These are phyloP conservation scores for Sebastes miniatus DNA, from an alignment of 2,797 vertebrate species.

Conservation along the genomic window DNA sequence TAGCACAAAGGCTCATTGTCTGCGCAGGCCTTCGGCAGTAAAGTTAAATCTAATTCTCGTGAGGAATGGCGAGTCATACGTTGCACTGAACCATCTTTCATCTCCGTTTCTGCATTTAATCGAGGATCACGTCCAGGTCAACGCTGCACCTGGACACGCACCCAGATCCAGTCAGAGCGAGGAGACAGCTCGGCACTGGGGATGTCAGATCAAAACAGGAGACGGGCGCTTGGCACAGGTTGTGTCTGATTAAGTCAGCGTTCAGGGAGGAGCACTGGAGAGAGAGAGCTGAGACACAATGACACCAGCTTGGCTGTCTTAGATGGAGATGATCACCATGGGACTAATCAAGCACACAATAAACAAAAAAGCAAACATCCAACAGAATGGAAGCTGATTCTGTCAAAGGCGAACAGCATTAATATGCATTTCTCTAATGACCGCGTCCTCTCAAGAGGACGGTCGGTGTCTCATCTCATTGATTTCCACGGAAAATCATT, in stretches of 20 bases:
- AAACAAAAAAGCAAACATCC: constrained; percentile 51
- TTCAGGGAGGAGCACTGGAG: constrained; percentile 9
- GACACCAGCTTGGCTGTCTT: constrained; percentile 45
- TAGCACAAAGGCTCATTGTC: constrained; percentile 31
- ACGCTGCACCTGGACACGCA: constrained; percentile 37
- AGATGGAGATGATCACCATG: constrained; percentile 40
- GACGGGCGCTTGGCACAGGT: constrained; percentile 36
- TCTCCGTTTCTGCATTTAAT: constrained; percentile 29
- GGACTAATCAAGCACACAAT: constrained; percentile 59
- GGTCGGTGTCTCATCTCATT: constrained; percentile 47
- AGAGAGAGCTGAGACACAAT: constrained; percentile 25
- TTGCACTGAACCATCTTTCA: constrained; percentile 39
- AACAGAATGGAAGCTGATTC: constrained; percentile 37
- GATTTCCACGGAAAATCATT: constrained; percentile 63
- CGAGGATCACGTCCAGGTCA: constrained; percentile 44
- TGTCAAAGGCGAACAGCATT: constrained; percentile 35
- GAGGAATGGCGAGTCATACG: constrained; percentile 41
- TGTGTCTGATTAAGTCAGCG: constrained; percentile 55
- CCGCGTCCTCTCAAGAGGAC: constrained; percentile 18
- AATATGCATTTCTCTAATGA: constrained; percentile 52
- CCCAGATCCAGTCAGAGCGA: not conserved
- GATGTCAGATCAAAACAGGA: constrained; percentile 27
- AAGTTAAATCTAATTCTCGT: constrained; percentile 60
- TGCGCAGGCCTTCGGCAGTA: constrained; percentile 48
- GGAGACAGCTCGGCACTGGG: constrained; percentile 26